A percentile compares a stretch with the other conserved stretches of the same genome.
Conservation (phyloP, 2,888 invertebrate species). For the Dryococelus australis region DNA sequence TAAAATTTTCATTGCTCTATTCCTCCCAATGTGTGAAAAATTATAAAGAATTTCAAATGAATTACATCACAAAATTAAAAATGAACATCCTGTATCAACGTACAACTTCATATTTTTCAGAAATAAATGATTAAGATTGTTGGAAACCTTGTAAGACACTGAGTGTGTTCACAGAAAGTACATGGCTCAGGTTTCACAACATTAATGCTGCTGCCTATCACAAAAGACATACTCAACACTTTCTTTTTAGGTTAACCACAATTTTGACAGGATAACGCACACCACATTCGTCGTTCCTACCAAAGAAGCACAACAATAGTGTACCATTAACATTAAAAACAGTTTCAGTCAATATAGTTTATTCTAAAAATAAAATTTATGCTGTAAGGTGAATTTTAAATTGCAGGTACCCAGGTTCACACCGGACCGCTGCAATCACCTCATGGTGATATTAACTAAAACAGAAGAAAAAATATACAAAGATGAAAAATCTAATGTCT, state of each 20-base stretch:
- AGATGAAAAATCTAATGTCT: not conserved
- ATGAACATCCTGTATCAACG: not conserved
- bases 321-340: not conserved
- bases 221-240: not conserved
- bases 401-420: constrained; percentile 11
- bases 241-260: not conserved
- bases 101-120: too few relatives aligned
- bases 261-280: not conserved
- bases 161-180: too few relatives aligned
- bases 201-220: not conserved
- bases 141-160: too few relatives aligned
- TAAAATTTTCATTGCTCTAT: not conserved
- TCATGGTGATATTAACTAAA: constrained; percentile 61
- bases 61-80: not conserved
- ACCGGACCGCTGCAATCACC: constrained; percentile 37
- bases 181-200: not conserved
- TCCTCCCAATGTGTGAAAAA: not conserved
- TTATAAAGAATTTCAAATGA: not conserved
- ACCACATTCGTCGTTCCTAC: not conserved
- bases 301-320: not conserved
- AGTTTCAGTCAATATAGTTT: constrained; percentile 8
- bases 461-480: constrained; percentile 48
- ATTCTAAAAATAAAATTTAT: constrained; percentile 29
- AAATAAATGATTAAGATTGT: too few relatives aligned
- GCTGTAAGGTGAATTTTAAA: not conserved